A percentile compares a stretch with the other conserved stretches of the same genome.
Conservation (phyloP, 2,888 invertebrate genomes). For the Tiliacea aurago region DNA sequence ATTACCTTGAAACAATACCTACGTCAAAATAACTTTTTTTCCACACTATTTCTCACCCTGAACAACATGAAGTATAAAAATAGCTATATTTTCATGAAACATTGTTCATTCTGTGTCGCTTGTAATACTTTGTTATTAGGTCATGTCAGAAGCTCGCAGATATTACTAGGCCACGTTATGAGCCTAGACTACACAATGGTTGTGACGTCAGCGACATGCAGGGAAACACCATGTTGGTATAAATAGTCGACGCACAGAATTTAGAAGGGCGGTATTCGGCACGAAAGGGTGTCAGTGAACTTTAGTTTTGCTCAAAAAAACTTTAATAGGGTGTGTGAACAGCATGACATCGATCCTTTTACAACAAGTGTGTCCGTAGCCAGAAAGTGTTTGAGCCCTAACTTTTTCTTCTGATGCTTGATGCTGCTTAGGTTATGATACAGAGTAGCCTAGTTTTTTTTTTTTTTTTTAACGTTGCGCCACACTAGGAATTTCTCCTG, state of each 20-base stretch:
- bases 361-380: too few relatives aligned
- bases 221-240: conserved; percentile 19
- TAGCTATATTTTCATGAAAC: conserved; percentile 23
- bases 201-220: conserved; percentile 43
- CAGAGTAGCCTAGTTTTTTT: too few relatives aligned
- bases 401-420: too few relatives aligned
- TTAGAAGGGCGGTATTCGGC: background rate
- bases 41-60: background rate
- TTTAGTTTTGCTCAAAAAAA: background rate
- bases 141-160: conserved; percentile 43
- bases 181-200: conserved; percentile 41
- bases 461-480: too few relatives aligned
- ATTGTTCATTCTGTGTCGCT: conserved; percentile 18
- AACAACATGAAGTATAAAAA: background rate
- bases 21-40: conserved; percentile 7
- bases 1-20: background rate
- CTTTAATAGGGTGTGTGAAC: too few relatives aligned
- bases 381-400: too few relatives aligned
- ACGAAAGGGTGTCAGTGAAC: background rate
- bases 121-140: conserved; percentile 48
- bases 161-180: conserved; percentile 45
- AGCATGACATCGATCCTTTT: too few relatives aligned
- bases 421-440: too few relatives aligned
- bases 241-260: background rate
- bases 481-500: too few relatives aligned